phyloP scores from a whole-genome alignment of 2,888 invertebrate genomes.

The Saturnia pavonia region DNA sequence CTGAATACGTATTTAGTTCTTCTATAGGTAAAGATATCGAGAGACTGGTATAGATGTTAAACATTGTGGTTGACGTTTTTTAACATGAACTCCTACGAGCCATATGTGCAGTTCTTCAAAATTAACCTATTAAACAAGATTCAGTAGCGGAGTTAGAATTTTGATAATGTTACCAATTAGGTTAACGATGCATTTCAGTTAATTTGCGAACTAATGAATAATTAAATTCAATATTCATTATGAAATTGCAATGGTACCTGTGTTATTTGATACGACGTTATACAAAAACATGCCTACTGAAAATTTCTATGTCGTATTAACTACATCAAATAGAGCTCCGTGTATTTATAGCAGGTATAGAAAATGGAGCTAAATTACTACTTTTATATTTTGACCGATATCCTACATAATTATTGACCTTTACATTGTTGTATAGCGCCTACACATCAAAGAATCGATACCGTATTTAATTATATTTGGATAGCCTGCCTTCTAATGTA shows the following conservation, averaged over 20 bases:
- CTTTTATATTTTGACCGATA: neutral
- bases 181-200: conserved; percentile 47
- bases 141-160: conserved; percentile 40
- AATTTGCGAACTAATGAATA: conserved; percentile 39
- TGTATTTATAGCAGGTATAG: neutral
- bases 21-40: neutral
- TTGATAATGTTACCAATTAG: conserved; percentile 42
- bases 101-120: conserved; percentile 27
- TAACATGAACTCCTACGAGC: neutral
- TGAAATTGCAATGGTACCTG: conserved; percentile 27
- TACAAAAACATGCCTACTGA: neutral
- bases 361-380: neutral
- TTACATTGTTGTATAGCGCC: neutral
- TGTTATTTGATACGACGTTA: conserved; percentile 6
- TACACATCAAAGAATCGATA: neutral
- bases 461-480: neutral
- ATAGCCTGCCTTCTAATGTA: conserved; percentile 23
- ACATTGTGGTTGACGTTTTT: neutral
- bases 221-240: conserved; percentile 44
- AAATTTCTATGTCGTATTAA: neutral
- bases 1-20: too few species aligned
- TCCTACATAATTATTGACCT: neutral
- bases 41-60: neutral
- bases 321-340: neutral
- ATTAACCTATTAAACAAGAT: conserved; percentile 34